Evolutionary conservation across 2,797 vertebrate genomes (phyloP), one percentile per base, ranked within the genome.

Genomic region (Columba guinea): DNA sequence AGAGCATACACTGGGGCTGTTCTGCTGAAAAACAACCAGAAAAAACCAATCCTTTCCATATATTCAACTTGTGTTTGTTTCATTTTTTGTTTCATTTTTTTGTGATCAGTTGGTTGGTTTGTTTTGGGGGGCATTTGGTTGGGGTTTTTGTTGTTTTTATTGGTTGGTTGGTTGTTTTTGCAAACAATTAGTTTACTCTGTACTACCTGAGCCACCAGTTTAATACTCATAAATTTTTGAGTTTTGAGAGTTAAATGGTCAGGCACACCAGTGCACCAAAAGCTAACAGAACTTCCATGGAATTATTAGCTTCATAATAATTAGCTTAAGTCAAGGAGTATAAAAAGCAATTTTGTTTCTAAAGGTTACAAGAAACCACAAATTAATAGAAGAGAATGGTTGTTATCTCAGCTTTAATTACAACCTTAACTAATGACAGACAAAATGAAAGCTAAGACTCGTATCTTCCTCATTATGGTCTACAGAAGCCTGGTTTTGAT

Each of bases 41-140:
- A 82, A 11, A 4, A 60, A 90, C 32, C 12, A 69, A 30, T 13
- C 9, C 7, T 77, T 73, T 73, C 27, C 15, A 34, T 16, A 8
- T 6, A 30, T 60, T 28, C 68, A 18, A 44, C 15, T 78, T 28
- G 5, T 23, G n/a, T 73, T 10, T 23, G 14, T 21, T 64, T 23
- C 11, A 18, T 64, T 23, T 3, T 1, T 80, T 35, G 0, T 0
- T 15, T 76, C 27, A 1, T 67, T 53, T 48, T 32, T 27, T 55
- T 23, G 5, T 46, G 44, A 8, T 39, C 39, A 14, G 39, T 46
- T 20, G 10, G 19, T 46, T 46, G 17, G 7, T 3, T 4, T 59
- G 78, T 59, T n/a, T 14, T 17, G 51, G 26, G 51, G 51, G 10
- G 19, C 19, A 10, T 46, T 46, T 46, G 44, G 44, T 46, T 46